A percentile compares a stretch with the other conserved stretches of the same genome.
These are phyloP conservation scores for Hymenopus coronatus DNA, from an alignment of 2,888 invertebrate species.

Conservation along the genomic window DNA sequence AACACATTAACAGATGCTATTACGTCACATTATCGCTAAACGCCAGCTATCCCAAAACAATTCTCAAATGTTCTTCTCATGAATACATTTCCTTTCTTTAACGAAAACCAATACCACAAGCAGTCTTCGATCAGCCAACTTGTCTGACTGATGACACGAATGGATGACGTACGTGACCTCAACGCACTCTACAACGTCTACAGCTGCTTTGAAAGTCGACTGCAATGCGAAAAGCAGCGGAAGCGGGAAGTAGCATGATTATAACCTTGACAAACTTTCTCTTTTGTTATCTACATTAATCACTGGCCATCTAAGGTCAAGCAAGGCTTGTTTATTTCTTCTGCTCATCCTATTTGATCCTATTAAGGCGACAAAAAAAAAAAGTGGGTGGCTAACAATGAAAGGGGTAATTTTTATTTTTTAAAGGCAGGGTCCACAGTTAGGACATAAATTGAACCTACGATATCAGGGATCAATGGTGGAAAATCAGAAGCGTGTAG, in stretches of 20 bases:
- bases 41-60: not conserved
- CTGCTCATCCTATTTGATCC: not conserved
- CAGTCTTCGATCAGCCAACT: not conserved
- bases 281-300: not conserved
- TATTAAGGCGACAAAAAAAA: not conserved
- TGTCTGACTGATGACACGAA: not conserved
- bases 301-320: not conserved
- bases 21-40: not conserved
- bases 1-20: not conserved
- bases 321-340: not conserved
- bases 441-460: not conserved
- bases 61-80: not conserved
- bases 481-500: not conserved
- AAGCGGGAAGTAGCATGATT: not conserved
- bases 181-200: not conserved
- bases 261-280: not conserved
- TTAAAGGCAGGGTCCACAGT: not conserved
- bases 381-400: not conserved
- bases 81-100: not conserved
- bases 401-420: not conserved
- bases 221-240: slow-evolving; percentile 10
- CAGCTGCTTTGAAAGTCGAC: not conserved
- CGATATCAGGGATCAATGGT: not conserved
- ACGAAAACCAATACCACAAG: not conserved
- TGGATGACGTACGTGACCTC: not conserved